Percentiles rank a stretch among this genome's conserved stretches.
Conservation (phyloP, 2,888 invertebrate species). For the Apamea monoglypha region DNA sequence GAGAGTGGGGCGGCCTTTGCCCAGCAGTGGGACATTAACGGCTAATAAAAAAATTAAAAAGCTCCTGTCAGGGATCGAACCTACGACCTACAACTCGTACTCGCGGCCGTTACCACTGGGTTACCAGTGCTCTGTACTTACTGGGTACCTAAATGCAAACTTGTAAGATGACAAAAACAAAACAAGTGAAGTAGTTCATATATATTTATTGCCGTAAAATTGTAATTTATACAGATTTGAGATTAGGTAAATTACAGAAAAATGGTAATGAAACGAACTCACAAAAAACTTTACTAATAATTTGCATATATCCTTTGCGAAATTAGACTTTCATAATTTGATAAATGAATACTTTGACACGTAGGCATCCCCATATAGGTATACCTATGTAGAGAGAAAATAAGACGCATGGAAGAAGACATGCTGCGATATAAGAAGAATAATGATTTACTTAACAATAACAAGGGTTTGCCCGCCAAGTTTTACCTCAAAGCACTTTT, state of each 20-base stretch:
- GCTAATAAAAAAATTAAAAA: too few species aligned
- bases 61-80: too few species aligned
- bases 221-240: neutral
- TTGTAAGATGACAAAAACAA: neutral
- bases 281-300: neutral
- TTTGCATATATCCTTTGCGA: neutral
- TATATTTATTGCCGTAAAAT: neutral
- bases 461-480: neutral
- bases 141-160: neutral
- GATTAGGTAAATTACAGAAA: neutral
- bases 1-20: too few species aligned
- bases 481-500: constrained; percentile 83
- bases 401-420: neutral
- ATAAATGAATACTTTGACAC: neutral
- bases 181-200: neutral
- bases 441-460: neutral
- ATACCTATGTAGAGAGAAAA: too few species aligned
- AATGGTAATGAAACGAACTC: neutral
- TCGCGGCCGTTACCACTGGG: too few species aligned
- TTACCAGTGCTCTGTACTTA: too few species aligned
- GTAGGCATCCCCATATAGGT: too few species aligned
- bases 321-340: neutral
- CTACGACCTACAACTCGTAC: too few species aligned
- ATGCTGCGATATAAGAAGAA: neutral
- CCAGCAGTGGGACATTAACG: too few species aligned